Percentiles rank a stretch among this genome's conserved stretches.
Conservation (phyloP, 2,888 invertebrate genomes). For the Drosophila histrio region DNA sequence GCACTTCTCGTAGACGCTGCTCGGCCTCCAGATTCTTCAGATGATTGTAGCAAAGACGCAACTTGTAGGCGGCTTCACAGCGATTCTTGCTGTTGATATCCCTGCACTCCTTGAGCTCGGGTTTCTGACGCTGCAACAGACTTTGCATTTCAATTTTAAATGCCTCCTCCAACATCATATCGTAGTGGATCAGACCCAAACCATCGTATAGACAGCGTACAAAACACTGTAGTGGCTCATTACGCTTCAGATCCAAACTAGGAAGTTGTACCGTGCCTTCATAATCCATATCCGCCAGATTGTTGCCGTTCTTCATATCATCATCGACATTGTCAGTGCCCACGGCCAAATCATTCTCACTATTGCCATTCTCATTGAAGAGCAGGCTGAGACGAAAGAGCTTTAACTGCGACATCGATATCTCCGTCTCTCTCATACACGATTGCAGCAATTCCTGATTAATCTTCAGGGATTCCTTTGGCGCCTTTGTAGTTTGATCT, state of each 20-base stretch:
- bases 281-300: constrained; percentile 42
- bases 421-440: constrained; percentile 76
- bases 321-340: constrained; percentile 23
- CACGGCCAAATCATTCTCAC: constrained; percentile 26
- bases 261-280: constrained; percentile 22
- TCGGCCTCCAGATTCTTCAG: constrained; percentile 69
- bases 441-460: constrained; percentile 65
- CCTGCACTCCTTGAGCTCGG: constrained; percentile 62
- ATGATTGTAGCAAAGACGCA: constrained; percentile 71
- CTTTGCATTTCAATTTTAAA: constrained; percentile 56
- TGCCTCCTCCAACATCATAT: constrained; percentile 68
- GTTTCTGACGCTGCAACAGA: constrained; percentile 49
- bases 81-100: constrained; percentile 63
- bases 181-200: constrained; percentile 70
- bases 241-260: constrained; percentile 48
- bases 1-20: constrained; percentile 56
- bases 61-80: constrained; percentile 71
- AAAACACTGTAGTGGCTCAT: constrained; percentile 78
- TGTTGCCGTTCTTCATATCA: constrained; percentile 36
- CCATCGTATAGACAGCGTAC: constrained; percentile 76
- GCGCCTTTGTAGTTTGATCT: constrained; percentile 29
- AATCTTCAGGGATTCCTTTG: constrained; percentile 16
- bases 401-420: constrained; percentile 77
- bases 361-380: constrained; percentile 48
- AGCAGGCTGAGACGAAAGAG: constrained; percentile 65